phyloP scores from a whole-genome alignment of 2,888 invertebrate species.

The Drymonia ruficornis region DNA sequence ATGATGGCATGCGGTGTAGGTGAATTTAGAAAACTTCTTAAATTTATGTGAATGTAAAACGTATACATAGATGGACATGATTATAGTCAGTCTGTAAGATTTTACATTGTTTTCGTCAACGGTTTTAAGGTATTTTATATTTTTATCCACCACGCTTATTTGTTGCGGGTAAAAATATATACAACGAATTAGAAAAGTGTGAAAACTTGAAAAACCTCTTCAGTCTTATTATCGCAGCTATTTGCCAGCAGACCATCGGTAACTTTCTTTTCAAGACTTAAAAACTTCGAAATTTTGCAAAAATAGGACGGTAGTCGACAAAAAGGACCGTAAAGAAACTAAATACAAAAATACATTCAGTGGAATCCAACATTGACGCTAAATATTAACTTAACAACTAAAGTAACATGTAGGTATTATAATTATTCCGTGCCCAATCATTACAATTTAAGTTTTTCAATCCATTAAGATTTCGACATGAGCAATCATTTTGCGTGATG shows the following conservation, averaged over 20 bases:
- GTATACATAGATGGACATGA: constrained; percentile 61
- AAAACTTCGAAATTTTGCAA: constrained; percentile 18
- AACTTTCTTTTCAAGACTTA: constrained; percentile 6
- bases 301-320: constrained; percentile 17
- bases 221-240: constrained; percentile 74
- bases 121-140: constrained; percentile 20
- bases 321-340: constrained; percentile 20
- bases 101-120: constrained; percentile 48
- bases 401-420: constrained; percentile 22
- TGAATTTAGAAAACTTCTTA: constrained; percentile 27
- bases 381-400: constrained; percentile 22
- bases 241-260: constrained; percentile 40
- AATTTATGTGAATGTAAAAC: constrained; percentile 48
- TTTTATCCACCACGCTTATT: constrained; percentile 32
- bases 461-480: constrained; percentile 32
- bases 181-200: constrained; percentile 73
- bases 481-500: constrained; percentile 26
- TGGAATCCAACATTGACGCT: constrained; percentile 23
- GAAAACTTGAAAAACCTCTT: constrained; percentile 70
- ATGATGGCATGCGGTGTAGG: neutral
- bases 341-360: constrained; percentile 12
- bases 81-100: constrained; percentile 60
- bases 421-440: constrained; percentile 23
- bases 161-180: constrained; percentile 52
- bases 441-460: constrained; percentile 22